Evolutionary conservation across 53 echinoderm and acorn worm species (phyloP).

Genomic region (Crossaster papposus): DNA sequence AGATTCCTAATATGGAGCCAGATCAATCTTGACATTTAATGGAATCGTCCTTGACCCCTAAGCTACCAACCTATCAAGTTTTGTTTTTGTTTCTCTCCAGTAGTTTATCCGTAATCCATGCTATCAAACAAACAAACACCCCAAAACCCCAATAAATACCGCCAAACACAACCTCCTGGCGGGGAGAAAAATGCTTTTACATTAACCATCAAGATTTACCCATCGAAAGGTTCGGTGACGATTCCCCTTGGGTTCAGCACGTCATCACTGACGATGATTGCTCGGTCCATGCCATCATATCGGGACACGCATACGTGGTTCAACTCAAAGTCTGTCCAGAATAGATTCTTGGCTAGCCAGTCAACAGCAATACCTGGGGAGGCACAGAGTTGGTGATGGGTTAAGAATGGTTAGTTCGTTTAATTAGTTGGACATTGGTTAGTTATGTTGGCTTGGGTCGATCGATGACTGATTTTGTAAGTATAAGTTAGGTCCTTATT

Average conservation of each 20-base stretch:
- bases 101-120: too few species aligned
- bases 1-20: too few species aligned
- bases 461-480: too few species aligned
- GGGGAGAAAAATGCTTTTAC: too few species aligned
- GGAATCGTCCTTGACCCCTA: too few species aligned
- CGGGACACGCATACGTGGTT: slow-evolving; percentile 71
- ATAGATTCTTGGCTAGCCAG: slow-evolving; percentile 75
- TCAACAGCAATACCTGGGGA: slow-evolving; percentile 81
- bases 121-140: too few species aligned
- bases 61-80: too few species aligned
- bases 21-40: too few species aligned
- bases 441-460: neutral
- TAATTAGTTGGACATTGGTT: neutral
- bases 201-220: slow-evolving; percentile 36
- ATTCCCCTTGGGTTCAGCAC: slow-evolving; percentile 69
- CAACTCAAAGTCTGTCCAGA: slow-evolving; percentile 79
- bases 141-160: too few species aligned
- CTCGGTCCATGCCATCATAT: slow-evolving; percentile 66
- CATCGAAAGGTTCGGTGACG: slow-evolving; percentile 62
- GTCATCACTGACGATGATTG: slow-evolving; percentile 59
- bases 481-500: too few species aligned
- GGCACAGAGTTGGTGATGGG: neutral
- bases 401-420: neutral
- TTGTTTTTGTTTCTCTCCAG: too few species aligned
- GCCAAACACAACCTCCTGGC: too few species aligned